Percentiles rank a stretch among this genome's conserved stretches.
Evolutionary conservation across 2,888 invertebrate species (phyloP).

Genomic region (Sipha maydis): DNA sequence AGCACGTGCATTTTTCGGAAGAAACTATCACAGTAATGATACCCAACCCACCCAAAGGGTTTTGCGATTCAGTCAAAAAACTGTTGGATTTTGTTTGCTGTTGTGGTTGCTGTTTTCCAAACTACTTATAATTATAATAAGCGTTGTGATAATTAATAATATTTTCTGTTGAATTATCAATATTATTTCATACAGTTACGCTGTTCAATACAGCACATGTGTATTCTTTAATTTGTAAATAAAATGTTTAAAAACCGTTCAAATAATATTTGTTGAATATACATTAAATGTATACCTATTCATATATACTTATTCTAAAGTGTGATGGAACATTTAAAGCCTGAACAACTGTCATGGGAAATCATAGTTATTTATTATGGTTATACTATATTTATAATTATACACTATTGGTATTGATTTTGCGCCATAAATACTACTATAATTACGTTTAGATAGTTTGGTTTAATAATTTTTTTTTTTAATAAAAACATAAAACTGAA

Average conservation of each 20-base stretch:
- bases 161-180: constrained; percentile 1
- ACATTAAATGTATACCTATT: background rate
- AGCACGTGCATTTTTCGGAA: constrained; percentile 63
- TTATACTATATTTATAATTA: background rate
- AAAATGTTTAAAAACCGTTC: constrained; percentile 28
- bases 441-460: background rate
- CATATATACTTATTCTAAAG: background rate
- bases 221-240: constrained; percentile 48
- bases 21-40: constrained; percentile 63
- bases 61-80: constrained; percentile 50
- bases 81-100: constrained; percentile 61
- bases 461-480: background rate
- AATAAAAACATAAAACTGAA: background rate
- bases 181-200: background rate
- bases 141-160: constrained; percentile 51
- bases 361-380: too few species aligned
- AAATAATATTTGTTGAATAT: background rate
- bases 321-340: background rate
- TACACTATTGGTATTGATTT: background rate
- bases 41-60: constrained; percentile 56
- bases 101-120: constrained; percentile 63
- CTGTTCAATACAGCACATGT: background rate
- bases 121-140: constrained; percentile 42
- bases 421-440: background rate
- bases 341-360: background rate